Base-by-base conservation (phyloP, 92 coral and sea anemone genomes). In the Porites rus region DNA sequence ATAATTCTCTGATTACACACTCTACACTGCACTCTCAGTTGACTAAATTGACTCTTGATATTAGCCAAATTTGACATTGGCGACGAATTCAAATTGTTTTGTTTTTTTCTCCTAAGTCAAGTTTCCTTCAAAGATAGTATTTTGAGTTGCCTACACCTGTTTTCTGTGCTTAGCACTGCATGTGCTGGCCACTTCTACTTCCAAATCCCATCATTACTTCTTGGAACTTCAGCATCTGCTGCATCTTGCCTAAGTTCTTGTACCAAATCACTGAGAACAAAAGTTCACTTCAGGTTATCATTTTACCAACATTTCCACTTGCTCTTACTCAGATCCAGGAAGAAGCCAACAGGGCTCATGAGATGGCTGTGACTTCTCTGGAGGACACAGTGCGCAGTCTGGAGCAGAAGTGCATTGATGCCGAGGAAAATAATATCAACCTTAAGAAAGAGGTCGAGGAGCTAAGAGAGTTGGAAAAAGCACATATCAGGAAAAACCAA, bases 301-400 rank as follows among this genome's bases (percentile, higher is more conserved):
- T 56, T 56, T 10, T 38, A 38, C 46, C 46, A 38, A 38, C 46
- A 38, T 38, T 38, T 38, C 6, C 46, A 38, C 6, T 38, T 38
- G 46, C 46, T 38, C 63, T 79, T 64, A 50, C 84, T 54, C 79
- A 97, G 99, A 94, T 94, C 60, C 99, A 97, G 73, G 96, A 93
- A 66, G 96, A 93, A 56, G 98, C 99, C 13, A 96, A 97, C 19
- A 90, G 92, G 17, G 91, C 92, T 1, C 94, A 97, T 69, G 95
- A 89, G 65, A 88, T 92, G 82, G 94, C 96, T 24, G 97, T 97
- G 24, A 95, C 94, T 10, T 87, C 94, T 38, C 87, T 95, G 14
- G 98, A 95, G 78, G 92, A 93, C 18, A 91, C 83, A 46, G 87
- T 97, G 52, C 92, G 93, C 24, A 88, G 92, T 13, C 69, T 97